Percentiles rank a stretch among this genome's conserved stretches.
These are phyloP conservation scores for Formica aserva DNA, from an alignment of 2,888 invertebrate genomes.

Conservation along the genomic window DNA sequence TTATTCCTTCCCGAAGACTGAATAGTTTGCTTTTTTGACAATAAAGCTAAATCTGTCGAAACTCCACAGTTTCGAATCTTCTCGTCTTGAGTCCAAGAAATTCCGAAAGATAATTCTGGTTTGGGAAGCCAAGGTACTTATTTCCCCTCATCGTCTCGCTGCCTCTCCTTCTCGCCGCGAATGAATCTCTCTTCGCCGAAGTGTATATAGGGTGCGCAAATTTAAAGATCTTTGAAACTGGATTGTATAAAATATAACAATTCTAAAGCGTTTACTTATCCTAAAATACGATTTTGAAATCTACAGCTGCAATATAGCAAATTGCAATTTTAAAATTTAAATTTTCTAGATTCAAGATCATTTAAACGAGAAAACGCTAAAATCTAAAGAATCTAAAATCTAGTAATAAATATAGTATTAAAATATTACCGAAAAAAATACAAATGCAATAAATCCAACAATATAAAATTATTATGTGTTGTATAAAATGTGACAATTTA, in stretches of 20 bases:
- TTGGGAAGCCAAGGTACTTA: conserved; percentile 41
- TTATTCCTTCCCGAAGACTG: not conserved
- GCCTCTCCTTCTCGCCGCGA: conserved; percentile 31
- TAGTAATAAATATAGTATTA: no score
- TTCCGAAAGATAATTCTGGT: conserved; percentile 49
- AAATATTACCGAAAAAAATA: not conserved
- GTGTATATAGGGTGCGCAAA: conserved; percentile 36
- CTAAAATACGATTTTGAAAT: not conserved
- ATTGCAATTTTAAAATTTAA: not conserved
- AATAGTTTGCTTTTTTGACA: conserved; percentile 1
- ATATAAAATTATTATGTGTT: not conserved
- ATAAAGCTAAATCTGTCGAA: conserved; percentile 1
- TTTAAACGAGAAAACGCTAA: not conserved
- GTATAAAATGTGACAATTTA: not conserved
- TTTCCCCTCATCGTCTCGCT: conserved; percentile 35
- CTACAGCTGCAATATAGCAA: not conserved
- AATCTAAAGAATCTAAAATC: not conserved
- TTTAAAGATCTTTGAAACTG: conserved; percentile 28
- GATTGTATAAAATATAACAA: conserved; percentile 2
- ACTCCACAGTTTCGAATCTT: conserved; percentile 6
- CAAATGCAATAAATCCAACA: not conserved
- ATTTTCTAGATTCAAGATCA: not conserved
- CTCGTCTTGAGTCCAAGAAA: conserved; percentile 16
- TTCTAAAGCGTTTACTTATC: not conserved
- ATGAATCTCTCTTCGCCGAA: conserved; percentile 37